Base-by-base conservation (phyloP, 1,140 invertebrate species). In the Lordiphosa collinella region DNA sequence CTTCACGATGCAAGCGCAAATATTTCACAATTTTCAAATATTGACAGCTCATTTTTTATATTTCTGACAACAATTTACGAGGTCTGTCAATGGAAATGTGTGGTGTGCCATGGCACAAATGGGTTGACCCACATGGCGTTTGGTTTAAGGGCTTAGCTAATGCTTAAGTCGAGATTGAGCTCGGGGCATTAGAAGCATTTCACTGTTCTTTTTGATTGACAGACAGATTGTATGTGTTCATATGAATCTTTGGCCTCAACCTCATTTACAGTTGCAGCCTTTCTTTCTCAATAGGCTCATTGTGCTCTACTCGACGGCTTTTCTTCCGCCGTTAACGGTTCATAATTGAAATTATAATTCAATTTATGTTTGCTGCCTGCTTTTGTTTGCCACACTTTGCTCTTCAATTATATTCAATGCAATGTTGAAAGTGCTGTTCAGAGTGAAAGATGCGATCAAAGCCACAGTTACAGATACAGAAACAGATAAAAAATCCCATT, bases 301-400 rank as follows among this genome's bases (percentile, higher is more conserved):
- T 79, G 75, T 79, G 46, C 32, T 31, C 32, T 50, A 35, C 13
- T 44, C 63, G 14, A 35, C 16, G 40, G 71, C 58, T 76, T 80
- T 84, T 80, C 76, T 80, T 80, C 76, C 76, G 76, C 76, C 82
- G 71, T 84, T 80, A 82, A 80, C 76, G 66, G 76, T 76, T 76
- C 78, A 72, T 80, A 80, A 80, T 80, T 80, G 76, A 80, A 80
- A 80, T 82, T 84, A 82, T 80, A 80, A 80, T 80, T 76, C 76
- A 80, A 80, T 80, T 80, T 80, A 58, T 60, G 22, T 44, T 47
- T 11, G 57, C 57, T 29, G 29, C 13, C 29, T 14, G 13, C 2
- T 34, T 37, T 25, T 47, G 52, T 34, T 49, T 57, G 64, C 72
- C 58, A 63, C 66, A 67, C 76, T 80, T 82, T 76, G 67, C 61